Evolutionary conservation across 1,140 invertebrate species (phyloP), one percentile per base, ranked within the genome.

Genomic region (Drosophila tristis): DNA sequence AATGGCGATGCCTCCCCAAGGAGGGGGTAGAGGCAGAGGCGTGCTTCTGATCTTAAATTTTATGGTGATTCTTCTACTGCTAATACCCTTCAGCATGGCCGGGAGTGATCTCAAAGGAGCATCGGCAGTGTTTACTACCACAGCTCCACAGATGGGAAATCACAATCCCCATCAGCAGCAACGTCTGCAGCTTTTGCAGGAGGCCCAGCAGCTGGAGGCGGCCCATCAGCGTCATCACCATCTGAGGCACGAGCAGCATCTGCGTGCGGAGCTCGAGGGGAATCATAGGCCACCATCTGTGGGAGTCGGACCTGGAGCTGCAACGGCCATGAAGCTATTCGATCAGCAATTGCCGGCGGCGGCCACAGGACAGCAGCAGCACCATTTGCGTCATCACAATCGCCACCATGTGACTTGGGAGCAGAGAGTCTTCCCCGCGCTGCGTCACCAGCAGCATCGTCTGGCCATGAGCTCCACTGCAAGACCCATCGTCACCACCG

Each of bases 351-450:
- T 58, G 23, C 61, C 73, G 16, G 48, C 35, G 35, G 35, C 1
- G 11, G 35, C 35, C 11, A 39, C 55, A 8, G 74, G 75, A 8
- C 53, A 90, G 47, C 76, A 78, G 35, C 84, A 89, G 47, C 84
- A 89, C 55, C 84, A 90, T 48, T 74, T 89, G 64, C 72, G 84
- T 9, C 84, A 89, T 48, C 86, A 90, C 39, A 89, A 89, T 60
- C 84, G 80, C 0, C 86, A 90, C 43, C 84, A 89, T 44, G 26
- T 61, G 39, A 79, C 64, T 62, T 89, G 84, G 84, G 73, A 89
- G 58, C 85, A 87, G 51, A 49, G 80, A 11, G 84, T 90, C 0
- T 80, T 86, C 31, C 84, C 76, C 35, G 54, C 72, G 2, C 43
- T 80, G 53, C 82, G 55, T 2, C 80, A 68, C 2, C 77, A 64